Evolutionary conservation across 2,888 invertebrate species (phyloP).

Genomic region (Helicoverpa assulta): DNA sequence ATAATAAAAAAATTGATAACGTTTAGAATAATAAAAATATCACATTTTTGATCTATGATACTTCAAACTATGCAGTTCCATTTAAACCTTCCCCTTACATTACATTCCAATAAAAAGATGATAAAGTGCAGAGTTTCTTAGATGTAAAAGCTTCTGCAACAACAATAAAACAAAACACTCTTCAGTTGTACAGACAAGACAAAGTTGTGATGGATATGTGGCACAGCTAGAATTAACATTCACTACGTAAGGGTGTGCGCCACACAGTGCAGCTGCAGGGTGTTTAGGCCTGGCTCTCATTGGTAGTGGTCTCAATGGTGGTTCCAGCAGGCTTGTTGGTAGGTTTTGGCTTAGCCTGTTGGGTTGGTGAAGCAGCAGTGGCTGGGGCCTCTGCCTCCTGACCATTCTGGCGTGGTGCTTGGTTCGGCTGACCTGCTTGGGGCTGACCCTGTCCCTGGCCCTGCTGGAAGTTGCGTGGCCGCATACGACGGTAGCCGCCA

Average conservation of each 20-base stretch:
- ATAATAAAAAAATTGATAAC: conserved; percentile 75
- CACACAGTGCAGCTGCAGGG: conserved; percentile 69
- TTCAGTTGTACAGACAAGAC: conserved; percentile 80
- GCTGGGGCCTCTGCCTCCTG: conserved; percentile 78
- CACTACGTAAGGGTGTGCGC: conserved; percentile 81
- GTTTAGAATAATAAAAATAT: conserved; percentile 84
- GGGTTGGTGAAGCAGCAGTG: conserved; percentile 70
- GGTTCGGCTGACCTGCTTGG: conserved; percentile 57
- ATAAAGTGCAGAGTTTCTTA: conserved; percentile 69
- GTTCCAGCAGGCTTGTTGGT: conserved; percentile 80
- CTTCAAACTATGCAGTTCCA: conserved; percentile 79
- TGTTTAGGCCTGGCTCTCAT: conserved; percentile 88
- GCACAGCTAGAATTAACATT: conserved; percentile 81
- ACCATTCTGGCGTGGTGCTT: conserved; percentile 75
- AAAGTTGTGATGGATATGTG: conserved; percentile 74
- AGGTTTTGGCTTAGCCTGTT: conserved; percentile 79
- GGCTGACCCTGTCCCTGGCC: conserved; percentile 67
- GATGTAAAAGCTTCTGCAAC: conserved; percentile 74
- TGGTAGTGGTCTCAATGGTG: conserved; percentile 85
- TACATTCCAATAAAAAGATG: conserved; percentile 65
- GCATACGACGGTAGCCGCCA: conserved; percentile 83
- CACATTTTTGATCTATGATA: conserved; percentile 88
- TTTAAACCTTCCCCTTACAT: conserved; percentile 72
- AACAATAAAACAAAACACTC: conserved; percentile 81
- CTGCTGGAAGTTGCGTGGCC: conserved; percentile 80